A percentile compares a stretch with the other conserved stretches of the same genome.
Conservation (phyloP, 2,113 vertebrate genomes). For the Camelus dromedarius region DNA sequence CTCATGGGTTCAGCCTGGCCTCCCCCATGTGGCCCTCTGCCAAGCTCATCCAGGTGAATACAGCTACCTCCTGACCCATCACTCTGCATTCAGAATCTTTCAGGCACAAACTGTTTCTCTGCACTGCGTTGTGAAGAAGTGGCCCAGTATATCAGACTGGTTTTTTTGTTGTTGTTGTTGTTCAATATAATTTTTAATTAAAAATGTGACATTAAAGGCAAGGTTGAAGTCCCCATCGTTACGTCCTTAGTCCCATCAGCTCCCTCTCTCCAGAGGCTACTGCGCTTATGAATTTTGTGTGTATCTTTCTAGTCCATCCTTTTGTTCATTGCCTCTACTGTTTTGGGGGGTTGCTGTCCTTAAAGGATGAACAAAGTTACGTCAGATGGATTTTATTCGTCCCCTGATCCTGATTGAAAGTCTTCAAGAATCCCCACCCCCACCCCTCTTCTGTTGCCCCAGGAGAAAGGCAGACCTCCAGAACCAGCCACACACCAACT, state of each 20-base stretch:
- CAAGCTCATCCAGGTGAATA: neutral
- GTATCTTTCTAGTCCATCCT: no score
- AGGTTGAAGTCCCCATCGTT: no score
- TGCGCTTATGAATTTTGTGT: no score
- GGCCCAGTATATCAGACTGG: no score
- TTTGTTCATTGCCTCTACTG: no score
- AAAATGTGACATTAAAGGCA: no score
- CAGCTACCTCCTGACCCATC: neutral
- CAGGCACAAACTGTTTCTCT: neutral
- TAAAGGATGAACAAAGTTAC: no score
- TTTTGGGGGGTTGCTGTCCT: no score
- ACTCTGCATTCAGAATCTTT: neutral
- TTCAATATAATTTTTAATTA: no score
- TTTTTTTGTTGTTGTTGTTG: no score
- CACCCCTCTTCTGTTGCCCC: neutral
- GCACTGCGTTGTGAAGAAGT: neutral
- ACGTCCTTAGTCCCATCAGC: no score
- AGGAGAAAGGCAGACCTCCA: neutral
- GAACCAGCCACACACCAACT: rapidly evolving
- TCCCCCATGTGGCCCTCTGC: rapidly evolving
- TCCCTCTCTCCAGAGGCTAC: no score
- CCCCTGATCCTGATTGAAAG: neutral
- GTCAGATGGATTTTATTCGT: neutral
- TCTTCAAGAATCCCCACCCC: neutral
- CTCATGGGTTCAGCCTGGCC: neutral